Evolutionary conservation across 2,888 invertebrate species (phyloP).

Genomic region (Chymomyza caudatula): DNA sequence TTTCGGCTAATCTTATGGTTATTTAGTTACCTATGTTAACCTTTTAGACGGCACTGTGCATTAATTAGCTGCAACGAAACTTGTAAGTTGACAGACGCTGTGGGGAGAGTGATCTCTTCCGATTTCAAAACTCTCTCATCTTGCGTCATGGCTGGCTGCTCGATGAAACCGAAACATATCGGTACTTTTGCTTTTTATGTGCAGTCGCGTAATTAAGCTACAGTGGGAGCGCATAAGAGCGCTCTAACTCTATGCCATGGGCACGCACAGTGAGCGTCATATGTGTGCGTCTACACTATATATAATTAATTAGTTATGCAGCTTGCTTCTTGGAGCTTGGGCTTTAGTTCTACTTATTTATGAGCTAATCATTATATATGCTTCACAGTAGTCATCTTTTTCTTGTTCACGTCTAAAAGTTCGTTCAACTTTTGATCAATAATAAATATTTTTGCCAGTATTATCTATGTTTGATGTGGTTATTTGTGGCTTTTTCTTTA

Average conservation of each 20-base stretch:
- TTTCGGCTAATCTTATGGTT: neutral
- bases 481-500: conserved; percentile 5
- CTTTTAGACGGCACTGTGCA: conserved; percentile 20
- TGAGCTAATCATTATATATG: conserved; percentile 33
- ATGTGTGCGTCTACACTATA: neutral
- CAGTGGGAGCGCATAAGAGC: conserved; percentile 14
- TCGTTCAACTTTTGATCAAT: conserved; percentile 68
- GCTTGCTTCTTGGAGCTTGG: conserved; percentile 7
- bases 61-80: conserved; percentile 25
- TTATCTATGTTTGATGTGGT: conserved; percentile 18
- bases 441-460: conserved; percentile 21
- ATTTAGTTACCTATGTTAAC: conserved; percentile 1
- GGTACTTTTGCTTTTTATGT: conserved; percentile 66
- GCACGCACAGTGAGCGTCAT: conserved; percentile 57
- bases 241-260: conserved; percentile 52
- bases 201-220: conserved; percentile 54
- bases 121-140: neutral
- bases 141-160: conserved; percentile 44
- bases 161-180: conserved; percentile 62
- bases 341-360: conserved; percentile 33
- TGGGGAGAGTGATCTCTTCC: neutral
- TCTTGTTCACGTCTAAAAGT: conserved; percentile 21
- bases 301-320: conserved; percentile 30
- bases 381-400: neutral
- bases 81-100: neutral